Evolutionary conservation across 1,140 invertebrate species (phyloP), one percentile per base, ranked within the genome.

Genomic region (Diabrotica virgifera): DNA sequence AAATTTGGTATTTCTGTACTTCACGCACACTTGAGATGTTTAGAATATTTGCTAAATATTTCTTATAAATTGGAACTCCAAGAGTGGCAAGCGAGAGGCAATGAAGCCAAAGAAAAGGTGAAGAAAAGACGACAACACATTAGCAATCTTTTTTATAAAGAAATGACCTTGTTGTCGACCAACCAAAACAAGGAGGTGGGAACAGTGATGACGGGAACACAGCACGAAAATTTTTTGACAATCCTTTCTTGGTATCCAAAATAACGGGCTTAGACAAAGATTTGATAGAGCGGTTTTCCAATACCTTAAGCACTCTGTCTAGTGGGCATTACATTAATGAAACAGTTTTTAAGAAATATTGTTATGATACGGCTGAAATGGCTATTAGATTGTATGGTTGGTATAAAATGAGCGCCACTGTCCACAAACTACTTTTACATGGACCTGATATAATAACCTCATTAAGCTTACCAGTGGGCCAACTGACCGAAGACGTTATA

Each of bases 191-290:
- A 59, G 77, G 76, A 40, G 70, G 63, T 52, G 78, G 78, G 9
- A 78, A 70, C 55, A 68, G 73, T 5, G 79, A 80, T 70, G 75
- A 77, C 62, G 75, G 77, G 5, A 80, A 78, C 65, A 79, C 77
- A 10, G 74, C 75, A 52, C 64, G 77, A 54, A 70, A 74, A 56
- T 77, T 79, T 73, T 78, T 80, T 68, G 55, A 67, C 12, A 67
- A 77, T 62, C 63, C 75, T 5, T 37, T 67, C 66, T 37, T 73
- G 35, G 67, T 69, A 37, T 53, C 72, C 52, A 55, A 71, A 53
- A 79, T 79, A 13, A 76, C 73, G 14, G 71, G 70, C 36, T 51
- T 79, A 8, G 66, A 74, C 59, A 63, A 66, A 51, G 59, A 72
- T 13, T 38, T 78, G 7, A 75, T 79, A 4, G 53, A 69, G 53